Evolutionary conservation across 2,888 invertebrate species (phyloP), one percentile per base, ranked within the genome.

Genomic region (Cantharis lateralis): DNA sequence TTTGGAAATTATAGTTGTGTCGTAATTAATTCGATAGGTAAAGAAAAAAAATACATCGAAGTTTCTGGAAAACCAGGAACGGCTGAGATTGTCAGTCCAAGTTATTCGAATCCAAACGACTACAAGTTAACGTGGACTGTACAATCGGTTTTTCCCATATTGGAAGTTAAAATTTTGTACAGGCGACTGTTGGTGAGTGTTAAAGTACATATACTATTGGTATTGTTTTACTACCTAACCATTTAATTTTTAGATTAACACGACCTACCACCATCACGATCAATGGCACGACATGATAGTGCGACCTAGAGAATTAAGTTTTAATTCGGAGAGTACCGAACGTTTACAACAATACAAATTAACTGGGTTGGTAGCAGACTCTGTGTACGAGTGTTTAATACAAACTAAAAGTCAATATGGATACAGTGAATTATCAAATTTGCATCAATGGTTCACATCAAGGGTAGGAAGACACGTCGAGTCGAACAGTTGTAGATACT

Each of bases 51-150:
- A 72, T 92, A 91, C 82, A 92, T 93, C 82, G 91, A 92, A 84
- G 88, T 93, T 61, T 91, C 92, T 13, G 93, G 93, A 11, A 90
- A 91, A 78, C 93, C 93, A 0, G 92, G 92, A 3, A 91, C 92
- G 15, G 92, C 93, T 0, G 90, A 91, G 81, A 91, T 93, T 80
- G 89, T 91, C 77, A 92, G 92, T 77, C 90, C 91, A 0, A 90
- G 91, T 0, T 89, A 91, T 82, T 91, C 92, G 20, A 90, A 91
- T 78, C 89, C 91, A 66, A 91, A 91, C 85, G 90, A 91, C 77
- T 93, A 93, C 85, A 91, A 92, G 82, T 86, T 93, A 69, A 91
- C 91, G 26, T 93, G 93, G 93, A 89, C 90, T 71, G 92, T 93
- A 48, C 93, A 93, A 83, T 92, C 92, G 9, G 92, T 92, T 81